Conservation (phyloP, 2,888 invertebrate genomes). For the Tenthredo notha region DNA sequence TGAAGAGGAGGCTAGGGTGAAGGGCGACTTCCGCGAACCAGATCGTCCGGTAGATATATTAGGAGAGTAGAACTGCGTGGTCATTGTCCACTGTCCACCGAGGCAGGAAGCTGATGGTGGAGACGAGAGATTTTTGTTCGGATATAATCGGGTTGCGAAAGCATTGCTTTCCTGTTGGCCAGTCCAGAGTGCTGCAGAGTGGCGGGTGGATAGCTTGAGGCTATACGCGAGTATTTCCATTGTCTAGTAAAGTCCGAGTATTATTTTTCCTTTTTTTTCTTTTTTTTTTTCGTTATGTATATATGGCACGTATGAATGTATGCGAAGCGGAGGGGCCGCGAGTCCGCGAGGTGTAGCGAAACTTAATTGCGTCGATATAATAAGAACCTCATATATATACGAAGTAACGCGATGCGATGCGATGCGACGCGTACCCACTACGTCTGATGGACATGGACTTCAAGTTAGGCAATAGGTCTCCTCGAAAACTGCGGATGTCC, state of each 20-base stretch:
- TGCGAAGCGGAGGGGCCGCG: background rate
- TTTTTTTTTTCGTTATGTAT: background rate
- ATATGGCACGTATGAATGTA: background rate
- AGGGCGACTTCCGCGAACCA: slow-evolving; percentile 74
- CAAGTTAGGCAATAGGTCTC: slow-evolving; percentile 31
- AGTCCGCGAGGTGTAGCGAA: slow-evolving; percentile 64
- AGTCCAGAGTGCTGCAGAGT: background rate
- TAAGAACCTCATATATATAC: background rate
- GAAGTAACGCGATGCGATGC: background rate
- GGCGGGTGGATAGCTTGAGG: background rate
- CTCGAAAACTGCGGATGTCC: slow-evolving; percentile 12
- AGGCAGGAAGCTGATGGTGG: slow-evolving; percentile 69
- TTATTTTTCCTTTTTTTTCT: background rate
- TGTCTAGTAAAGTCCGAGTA: slow-evolving; percentile 2
- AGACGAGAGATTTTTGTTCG: slow-evolving; percentile 70
- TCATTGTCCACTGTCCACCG: slow-evolving; percentile 71
- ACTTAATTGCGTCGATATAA: slow-evolving; percentile 58
- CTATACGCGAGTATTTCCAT: background rate
- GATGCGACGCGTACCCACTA: background rate
- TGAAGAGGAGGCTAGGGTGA: slow-evolving; percentile 59
- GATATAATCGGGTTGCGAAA: slow-evolving; percentile 71
- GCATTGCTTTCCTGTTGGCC: slow-evolving; percentile 38
- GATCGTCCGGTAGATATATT: slow-evolving; percentile 72
- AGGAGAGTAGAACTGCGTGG: slow-evolving; percentile 64
- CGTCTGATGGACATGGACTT: background rate